A percentile compares a stretch with the other conserved stretches of the same genome.
Conservation (phyloP, 2,113 vertebrate species). For the Clupea harengus region DNA sequence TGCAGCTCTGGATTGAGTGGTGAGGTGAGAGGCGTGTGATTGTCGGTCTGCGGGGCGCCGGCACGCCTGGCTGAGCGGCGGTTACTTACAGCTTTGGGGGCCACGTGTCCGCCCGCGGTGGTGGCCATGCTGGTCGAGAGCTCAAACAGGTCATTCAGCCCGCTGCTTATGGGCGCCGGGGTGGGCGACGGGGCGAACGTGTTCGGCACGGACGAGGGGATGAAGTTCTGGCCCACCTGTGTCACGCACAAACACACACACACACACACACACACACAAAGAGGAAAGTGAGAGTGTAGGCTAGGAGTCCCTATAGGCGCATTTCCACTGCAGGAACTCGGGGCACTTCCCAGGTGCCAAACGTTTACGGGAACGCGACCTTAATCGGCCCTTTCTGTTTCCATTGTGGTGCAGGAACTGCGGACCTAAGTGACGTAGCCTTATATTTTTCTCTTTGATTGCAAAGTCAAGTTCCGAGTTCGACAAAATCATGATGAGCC, state of each 20-base stretch:
- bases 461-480: too few species aligned
- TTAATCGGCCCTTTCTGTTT: too few species aligned
- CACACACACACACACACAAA: conserved; percentile 4
- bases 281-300: background rate
- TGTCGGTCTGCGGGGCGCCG: background rate
- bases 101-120: conserved; percentile 85
- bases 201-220: conserved; percentile 89
- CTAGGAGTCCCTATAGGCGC: background rate
- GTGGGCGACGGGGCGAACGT: conserved; percentile 97
- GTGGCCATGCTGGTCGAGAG: conserved; percentile 92
- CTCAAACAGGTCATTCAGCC: conserved; percentile 95
- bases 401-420: too few species aligned
- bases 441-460: too few species aligned
- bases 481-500: too few species aligned
- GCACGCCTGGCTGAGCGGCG: background rate
- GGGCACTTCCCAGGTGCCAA: too few species aligned
- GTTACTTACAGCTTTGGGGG: conserved; percentile 85
- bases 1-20: background rate
- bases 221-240: conserved; percentile 97
- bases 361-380: too few species aligned
- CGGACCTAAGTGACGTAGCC: too few species aligned
- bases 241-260: background rate
- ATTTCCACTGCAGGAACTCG: too few species aligned
- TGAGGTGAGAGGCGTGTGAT: background rate
- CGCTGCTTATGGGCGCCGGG: conserved; percentile 86